These are phyloP conservation scores for Ictalurus furcatus DNA, from an alignment of 2,113 vertebrate genomes.

Conservation along the genomic window DNA sequence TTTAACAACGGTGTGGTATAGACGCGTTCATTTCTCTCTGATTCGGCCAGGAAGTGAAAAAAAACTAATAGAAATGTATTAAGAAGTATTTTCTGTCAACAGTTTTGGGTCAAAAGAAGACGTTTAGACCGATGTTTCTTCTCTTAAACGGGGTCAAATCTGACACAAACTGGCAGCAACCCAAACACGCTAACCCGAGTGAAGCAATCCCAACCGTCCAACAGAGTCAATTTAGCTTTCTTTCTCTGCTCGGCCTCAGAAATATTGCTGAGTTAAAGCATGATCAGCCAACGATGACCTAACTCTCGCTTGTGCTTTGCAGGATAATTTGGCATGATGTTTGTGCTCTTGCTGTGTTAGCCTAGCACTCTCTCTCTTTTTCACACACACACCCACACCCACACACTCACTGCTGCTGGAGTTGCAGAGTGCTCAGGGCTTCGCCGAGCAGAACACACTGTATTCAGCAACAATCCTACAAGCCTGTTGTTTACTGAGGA, in stretches of 20 bases:
- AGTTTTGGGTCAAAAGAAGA: not conserved
- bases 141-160: not conserved
- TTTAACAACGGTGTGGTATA: not conserved
- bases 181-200: not conserved
- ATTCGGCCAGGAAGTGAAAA: not conserved
- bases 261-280: conserved; percentile 19
- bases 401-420: not conserved
- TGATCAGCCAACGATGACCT: conserved; percentile 12
- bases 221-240: conserved; percentile 31
- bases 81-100: not conserved
- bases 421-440: not conserved
- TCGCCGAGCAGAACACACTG: conserved; percentile 1
- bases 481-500: conserved; percentile 30
- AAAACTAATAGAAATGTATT: not conserved
- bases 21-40: not conserved
- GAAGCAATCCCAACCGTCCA: conserved; percentile 6
- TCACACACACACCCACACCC: not conserved
- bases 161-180: not conserved
- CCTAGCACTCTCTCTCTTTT: not conserved
- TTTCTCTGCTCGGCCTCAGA: not conserved
- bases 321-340: conserved; percentile 25
- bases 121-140: not conserved
- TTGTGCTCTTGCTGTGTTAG: conserved; percentile 19
- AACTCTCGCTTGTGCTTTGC: conserved; percentile 28
- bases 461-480: conserved; percentile 41